These are phyloP conservation scores for Aix galericulata DNA, from an alignment of 2,113 vertebrate genomes.

Conservation along the genomic window DNA sequence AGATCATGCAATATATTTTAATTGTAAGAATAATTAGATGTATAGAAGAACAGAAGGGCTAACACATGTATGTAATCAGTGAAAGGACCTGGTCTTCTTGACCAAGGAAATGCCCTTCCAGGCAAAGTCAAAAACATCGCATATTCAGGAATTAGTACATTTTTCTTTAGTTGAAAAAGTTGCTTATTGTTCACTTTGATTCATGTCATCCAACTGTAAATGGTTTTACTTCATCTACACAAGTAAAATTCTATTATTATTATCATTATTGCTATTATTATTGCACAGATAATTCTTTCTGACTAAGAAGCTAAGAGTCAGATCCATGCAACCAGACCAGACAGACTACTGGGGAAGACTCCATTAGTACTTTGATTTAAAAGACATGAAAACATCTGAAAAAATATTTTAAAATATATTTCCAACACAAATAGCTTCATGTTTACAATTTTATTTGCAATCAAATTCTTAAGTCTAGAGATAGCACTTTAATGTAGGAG, in stretches of 20 bases:
- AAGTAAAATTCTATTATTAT: not conserved
- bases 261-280: not conserved
- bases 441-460: slow-evolving; percentile 68
- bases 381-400: slow-evolving; percentile 63
- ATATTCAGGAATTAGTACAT: not conserved
- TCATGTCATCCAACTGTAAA: not conserved
- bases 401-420: slow-evolving; percentile 41
- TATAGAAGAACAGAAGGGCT: not conserved
- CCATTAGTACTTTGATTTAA: slow-evolving; percentile 62
- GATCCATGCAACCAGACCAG: not conserved
- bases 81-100: slow-evolving; percentile 15
- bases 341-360: not conserved
- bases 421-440: slow-evolving; percentile 53
- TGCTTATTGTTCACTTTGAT: not conserved
- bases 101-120: not conserved
- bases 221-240: not conserved
- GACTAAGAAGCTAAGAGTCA: not conserved
- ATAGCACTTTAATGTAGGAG: slow-evolving; percentile 55
- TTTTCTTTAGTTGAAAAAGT: not conserved
- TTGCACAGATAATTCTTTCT: not conserved
- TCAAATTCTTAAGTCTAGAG: slow-evolving; percentile 64
- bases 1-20: slow-evolving; percentile 34
- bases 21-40: slow-evolving; percentile 15
- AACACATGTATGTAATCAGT: not conserved
- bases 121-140: not conserved